Evolutionary conservation across 2,797 vertebrate species (phyloP).

Genomic region (Melopsittacus undulatus): DNA sequence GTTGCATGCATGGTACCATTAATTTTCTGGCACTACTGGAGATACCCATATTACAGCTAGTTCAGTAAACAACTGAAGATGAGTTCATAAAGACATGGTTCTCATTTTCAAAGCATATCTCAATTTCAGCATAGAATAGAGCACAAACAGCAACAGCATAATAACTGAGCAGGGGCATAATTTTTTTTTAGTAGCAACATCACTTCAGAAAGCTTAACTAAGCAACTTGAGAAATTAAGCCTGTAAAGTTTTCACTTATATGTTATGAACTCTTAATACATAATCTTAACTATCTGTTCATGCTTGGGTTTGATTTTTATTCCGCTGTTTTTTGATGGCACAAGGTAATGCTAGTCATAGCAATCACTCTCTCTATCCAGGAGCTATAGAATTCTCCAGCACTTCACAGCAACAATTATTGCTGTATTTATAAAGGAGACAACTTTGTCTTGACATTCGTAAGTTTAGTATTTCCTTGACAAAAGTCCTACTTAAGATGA

Average conservation of each 20-base stretch:
- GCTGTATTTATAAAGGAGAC: constrained; percentile 1
- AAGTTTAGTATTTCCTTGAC: constrained; percentile 24
- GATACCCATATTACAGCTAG: not conserved
- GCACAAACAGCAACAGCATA: not conserved
- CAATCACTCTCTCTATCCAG: not conserved
- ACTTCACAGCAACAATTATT: constrained; percentile 7
- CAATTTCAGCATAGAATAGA: not conserved
- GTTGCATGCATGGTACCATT: not conserved
- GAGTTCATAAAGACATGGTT: not conserved
- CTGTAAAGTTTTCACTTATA: not conserved
- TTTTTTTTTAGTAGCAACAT: not conserved
- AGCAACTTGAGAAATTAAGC: constrained; percentile 13
- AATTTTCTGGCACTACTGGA: not conserved
- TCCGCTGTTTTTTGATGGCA: not conserved
- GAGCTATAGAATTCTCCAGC: constrained; percentile 13
- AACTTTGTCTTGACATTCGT: not conserved
- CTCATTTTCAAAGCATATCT: not conserved
- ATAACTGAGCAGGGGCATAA: not conserved
- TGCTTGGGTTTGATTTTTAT: constrained; percentile 11
- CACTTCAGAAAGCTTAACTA: constrained; percentile 32
- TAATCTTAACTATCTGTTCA: constrained; percentile 12
- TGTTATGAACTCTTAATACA: not conserved
- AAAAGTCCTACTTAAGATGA: constrained; percentile 15
- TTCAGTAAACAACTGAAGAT: not conserved
- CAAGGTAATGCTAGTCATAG: not conserved